Evolutionary conservation across 1,140 invertebrate species (phyloP).

Genomic region (Drosophila varians): DNA sequence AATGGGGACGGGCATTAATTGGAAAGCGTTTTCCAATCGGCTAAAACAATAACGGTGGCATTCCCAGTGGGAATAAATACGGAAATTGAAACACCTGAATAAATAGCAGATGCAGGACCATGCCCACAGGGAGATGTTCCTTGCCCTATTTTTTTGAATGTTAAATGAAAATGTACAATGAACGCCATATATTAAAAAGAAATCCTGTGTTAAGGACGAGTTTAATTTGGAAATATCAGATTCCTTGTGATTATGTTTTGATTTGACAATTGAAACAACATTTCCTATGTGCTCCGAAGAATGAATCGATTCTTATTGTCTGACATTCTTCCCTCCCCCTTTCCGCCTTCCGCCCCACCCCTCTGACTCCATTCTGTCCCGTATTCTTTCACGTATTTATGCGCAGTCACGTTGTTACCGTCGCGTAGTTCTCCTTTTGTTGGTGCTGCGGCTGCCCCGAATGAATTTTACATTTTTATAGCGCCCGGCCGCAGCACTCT

Average conservation of each 20-base stretch:
- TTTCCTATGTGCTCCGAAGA: not conserved
- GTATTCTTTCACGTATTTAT: conserved; percentile 68
- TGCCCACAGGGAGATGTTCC: conserved; percentile 13
- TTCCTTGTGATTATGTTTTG: not conserved
- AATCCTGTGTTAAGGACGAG: too few relatives aligned
- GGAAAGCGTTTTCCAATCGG: conserved; percentile 44
- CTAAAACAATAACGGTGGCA: conserved; percentile 46
- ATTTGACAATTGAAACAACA: not conserved
- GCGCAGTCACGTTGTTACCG: conserved; percentile 75
- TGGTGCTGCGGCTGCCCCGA: conserved; percentile 36
- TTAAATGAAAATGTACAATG: too few relatives aligned
- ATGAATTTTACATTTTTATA: conserved; percentile 81
- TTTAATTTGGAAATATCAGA: not conserved
- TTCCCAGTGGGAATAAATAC: conserved; percentile 33
- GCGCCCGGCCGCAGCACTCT: conserved; percentile 30
- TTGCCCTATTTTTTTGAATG: too few relatives aligned
- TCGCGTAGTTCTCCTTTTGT: conserved; percentile 35
- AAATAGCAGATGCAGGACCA: conserved; percentile 30
- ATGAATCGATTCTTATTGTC: conserved; percentile 20
- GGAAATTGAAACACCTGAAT: conserved; percentile 36
- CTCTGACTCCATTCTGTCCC: not conserved
- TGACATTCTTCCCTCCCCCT: not conserved
- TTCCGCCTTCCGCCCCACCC: not conserved
- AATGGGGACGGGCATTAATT: conserved; percentile 54
- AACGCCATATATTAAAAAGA: too few relatives aligned